These are phyloP conservation scores for Oreochromis spilurus DNA, from an alignment of 2,113 vertebrate species.

Conservation along the genomic window DNA sequence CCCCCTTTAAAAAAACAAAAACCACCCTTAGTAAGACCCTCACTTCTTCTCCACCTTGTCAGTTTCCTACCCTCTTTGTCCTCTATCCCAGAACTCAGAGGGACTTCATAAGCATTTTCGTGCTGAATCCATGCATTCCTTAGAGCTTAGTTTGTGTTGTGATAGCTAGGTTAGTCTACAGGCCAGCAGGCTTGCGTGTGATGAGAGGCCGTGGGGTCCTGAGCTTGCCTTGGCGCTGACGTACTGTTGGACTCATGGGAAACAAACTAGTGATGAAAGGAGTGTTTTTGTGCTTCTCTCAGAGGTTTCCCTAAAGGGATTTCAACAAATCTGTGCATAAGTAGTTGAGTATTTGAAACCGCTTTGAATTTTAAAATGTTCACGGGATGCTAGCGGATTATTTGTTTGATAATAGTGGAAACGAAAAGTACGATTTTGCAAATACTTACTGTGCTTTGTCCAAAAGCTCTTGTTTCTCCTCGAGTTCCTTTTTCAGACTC, in stretches of 20 bases:
- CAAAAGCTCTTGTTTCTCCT: conserved; percentile 83
- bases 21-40: neutral
- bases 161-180: conserved; percentile 1
- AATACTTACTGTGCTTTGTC: conserved; percentile 81
- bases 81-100: neutral
- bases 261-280: conserved; percentile 7
- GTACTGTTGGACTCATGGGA: neutral
- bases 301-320: neutral
- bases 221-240: neutral
- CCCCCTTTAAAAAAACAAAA: neutral
- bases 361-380: neutral
- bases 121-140: conserved; percentile 15
- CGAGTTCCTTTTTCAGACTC: conserved; percentile 89
- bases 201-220: neutral
- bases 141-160: conserved; percentile 18
- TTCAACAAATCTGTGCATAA: neutral
- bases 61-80: neutral
- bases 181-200: neutral
- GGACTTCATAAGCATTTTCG: conserved; percentile 1
- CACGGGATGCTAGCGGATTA: neutral
- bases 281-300: neutral
- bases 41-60: neutral
- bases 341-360: neutral
- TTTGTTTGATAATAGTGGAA: neutral
- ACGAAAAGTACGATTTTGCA: accelerated